Conservation (phyloP, 2,888 invertebrate species). For the Drosophila histrio region DNA sequence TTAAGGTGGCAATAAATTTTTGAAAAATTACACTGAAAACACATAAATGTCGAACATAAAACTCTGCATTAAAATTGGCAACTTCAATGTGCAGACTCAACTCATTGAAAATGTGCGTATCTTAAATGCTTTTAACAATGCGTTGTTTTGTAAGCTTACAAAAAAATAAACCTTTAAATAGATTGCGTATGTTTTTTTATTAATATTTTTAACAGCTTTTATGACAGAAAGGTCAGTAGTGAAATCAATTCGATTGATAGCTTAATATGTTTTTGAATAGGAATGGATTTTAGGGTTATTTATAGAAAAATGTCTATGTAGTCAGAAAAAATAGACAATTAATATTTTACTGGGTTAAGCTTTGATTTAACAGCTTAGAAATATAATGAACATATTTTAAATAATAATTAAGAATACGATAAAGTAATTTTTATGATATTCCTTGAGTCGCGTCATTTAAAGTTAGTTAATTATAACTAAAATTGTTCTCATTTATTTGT, state of each 20-base stretch:
- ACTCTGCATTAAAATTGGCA: conserved; percentile 33
- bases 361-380: too few relatives aligned
- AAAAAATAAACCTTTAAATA: neutral
- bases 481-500: too few relatives aligned
- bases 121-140: conserved; percentile 15
- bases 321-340: too few relatives aligned
- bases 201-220: neutral
- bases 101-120: conserved; percentile 11
- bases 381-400: too few relatives aligned
- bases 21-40: conserved; percentile 51
- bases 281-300: too few relatives aligned
- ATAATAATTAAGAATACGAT: too few relatives aligned
- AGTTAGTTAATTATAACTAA: too few relatives aligned
- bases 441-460: too few relatives aligned
- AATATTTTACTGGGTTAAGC: too few relatives aligned
- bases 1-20: conserved; percentile 42
- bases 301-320: too few relatives aligned
- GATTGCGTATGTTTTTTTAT: neutral
- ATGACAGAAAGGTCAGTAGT: neutral
- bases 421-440: too few relatives aligned
- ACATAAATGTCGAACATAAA: conserved; percentile 58
- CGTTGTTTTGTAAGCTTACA: conserved; percentile 1
- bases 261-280: neutral
- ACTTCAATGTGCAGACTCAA: conserved; percentile 17
- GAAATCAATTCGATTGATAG: neutral